A percentile compares a stretch with the other conserved stretches of the same genome.
Conservation (phyloP, 2,888 invertebrate genomes). For the Diadegma fenestrale region DNA sequence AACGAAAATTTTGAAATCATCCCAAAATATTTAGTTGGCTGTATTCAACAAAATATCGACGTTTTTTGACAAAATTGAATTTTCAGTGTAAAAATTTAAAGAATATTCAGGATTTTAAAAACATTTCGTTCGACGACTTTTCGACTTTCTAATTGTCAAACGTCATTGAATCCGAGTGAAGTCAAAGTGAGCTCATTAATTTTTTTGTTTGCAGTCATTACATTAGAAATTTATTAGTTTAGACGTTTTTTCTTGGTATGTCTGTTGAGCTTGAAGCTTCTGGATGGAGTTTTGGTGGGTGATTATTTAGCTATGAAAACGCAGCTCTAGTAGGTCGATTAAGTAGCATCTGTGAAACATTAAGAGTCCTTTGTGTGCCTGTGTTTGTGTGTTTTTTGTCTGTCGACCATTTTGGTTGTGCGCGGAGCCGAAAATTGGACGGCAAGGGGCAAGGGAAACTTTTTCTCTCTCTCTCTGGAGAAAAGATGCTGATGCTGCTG, state of each 20-base stretch:
- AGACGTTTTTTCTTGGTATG: background rate
- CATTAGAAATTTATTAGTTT: background rate
- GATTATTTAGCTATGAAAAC: conserved; percentile 33
- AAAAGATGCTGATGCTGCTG: conserved; percentile 32
- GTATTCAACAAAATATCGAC: too few species aligned
- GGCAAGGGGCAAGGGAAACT: background rate
- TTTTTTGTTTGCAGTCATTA: background rate
- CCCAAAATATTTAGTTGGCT: too few species aligned
- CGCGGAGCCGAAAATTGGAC: conserved; percentile 19
- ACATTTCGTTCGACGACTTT: too few species aligned
- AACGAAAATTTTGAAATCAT: too few species aligned
- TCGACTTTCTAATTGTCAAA: too few species aligned
- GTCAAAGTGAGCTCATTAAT: too few species aligned
- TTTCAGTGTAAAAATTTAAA: too few species aligned
- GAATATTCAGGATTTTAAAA: too few species aligned
- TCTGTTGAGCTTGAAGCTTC: background rate
- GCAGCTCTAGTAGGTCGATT: conserved; percentile 17
- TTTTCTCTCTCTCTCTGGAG: conserved; percentile 2
- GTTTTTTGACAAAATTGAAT: too few species aligned
- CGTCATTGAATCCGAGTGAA: background rate
- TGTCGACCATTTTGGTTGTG: conserved; percentile 57
- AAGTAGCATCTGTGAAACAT: conserved; percentile 67
- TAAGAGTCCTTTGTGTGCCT: conserved; percentile 38
- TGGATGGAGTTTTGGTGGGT: background rate
- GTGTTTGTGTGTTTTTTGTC: conserved; percentile 8